Conservation (phyloP, 2,888 invertebrate species). For the Hirtodrosophila trivittata region DNA sequence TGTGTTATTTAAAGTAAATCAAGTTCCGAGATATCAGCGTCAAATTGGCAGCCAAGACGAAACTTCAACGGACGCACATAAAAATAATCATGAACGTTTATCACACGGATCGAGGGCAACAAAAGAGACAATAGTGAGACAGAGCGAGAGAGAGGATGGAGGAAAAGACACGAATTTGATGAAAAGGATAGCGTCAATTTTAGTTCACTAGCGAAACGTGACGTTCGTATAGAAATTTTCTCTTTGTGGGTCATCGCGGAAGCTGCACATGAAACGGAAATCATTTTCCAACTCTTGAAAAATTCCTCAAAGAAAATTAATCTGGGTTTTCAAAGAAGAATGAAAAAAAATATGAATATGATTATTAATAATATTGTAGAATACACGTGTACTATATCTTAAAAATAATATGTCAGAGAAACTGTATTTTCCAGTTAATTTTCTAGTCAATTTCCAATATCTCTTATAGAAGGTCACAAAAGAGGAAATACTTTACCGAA, state of each 20-base stretch:
- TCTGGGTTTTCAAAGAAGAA: too few species aligned
- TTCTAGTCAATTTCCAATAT: too few species aligned
- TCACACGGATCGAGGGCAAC: constrained; percentile 52
- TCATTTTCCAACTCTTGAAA: neutral
- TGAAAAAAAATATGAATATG: too few species aligned
- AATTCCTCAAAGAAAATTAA: too few species aligned
- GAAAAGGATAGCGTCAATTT: constrained; percentile 63
- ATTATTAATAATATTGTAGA: too few species aligned
- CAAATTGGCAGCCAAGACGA: constrained; percentile 68
- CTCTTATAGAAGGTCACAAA: too few species aligned
- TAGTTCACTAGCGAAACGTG: constrained; percentile 44
- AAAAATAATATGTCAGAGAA: too few species aligned
- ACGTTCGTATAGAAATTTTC: constrained; percentile 23
- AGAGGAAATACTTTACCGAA: too few species aligned
- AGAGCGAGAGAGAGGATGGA: constrained; percentile 2
- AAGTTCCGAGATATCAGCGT: constrained; percentile 60
- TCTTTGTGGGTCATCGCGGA: constrained; percentile 55
- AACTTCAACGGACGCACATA: constrained; percentile 59
- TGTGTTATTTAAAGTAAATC: constrained; percentile 74
- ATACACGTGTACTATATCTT: too few species aligned
- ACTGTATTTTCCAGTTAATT: too few species aligned
- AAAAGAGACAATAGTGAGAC: constrained; percentile 25
- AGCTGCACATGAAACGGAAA: constrained; percentile 1
- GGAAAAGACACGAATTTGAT: constrained; percentile 47
- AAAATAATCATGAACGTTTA: constrained; percentile 78